Evolutionary conservation across 2,113 vertebrate genomes (phyloP).

Genomic region (Lagopus muta): DNA sequence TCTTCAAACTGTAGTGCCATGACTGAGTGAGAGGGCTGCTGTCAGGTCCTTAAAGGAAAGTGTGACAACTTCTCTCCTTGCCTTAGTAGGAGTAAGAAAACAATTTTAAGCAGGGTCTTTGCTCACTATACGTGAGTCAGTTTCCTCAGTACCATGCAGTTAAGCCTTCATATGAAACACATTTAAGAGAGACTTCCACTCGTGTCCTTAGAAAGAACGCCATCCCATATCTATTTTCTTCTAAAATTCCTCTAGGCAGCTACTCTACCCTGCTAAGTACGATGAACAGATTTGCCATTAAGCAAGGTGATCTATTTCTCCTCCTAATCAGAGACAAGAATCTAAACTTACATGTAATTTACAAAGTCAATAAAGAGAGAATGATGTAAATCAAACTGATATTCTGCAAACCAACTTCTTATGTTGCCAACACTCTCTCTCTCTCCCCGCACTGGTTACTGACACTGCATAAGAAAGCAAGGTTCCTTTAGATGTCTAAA

Average conservation of each 20-base stretch:
- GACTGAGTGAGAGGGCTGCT: not conserved
- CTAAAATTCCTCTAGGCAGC: not conserved
- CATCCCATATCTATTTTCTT: not conserved
- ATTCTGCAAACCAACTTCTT: not conserved
- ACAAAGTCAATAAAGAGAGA: not conserved
- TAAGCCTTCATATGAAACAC: not conserved
- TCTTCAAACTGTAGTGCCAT: not conserved
- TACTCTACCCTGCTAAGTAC: not conserved
- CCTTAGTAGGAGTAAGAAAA: not conserved
- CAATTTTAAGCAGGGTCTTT: not conserved
- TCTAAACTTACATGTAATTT: not conserved
- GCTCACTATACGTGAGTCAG: not conserved
- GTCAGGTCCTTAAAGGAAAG: not conserved
- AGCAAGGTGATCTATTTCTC: not conserved
- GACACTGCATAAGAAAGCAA: not conserved
- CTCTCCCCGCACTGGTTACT: not conserved
- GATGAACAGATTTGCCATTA: not conserved
- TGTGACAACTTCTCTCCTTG: not conserved
- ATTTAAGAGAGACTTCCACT: not conserved
- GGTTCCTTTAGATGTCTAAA: not conserved
- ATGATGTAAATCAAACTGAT: not conserved
- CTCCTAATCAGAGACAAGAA: not conserved
- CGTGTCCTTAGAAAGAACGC: not conserved
- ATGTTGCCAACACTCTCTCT: not conserved
- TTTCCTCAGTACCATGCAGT: fast-evolving